These are phyloP conservation scores for Stictocephala bisonia DNA, from an alignment of 2,888 invertebrate genomes.

Conservation along the genomic window DNA sequence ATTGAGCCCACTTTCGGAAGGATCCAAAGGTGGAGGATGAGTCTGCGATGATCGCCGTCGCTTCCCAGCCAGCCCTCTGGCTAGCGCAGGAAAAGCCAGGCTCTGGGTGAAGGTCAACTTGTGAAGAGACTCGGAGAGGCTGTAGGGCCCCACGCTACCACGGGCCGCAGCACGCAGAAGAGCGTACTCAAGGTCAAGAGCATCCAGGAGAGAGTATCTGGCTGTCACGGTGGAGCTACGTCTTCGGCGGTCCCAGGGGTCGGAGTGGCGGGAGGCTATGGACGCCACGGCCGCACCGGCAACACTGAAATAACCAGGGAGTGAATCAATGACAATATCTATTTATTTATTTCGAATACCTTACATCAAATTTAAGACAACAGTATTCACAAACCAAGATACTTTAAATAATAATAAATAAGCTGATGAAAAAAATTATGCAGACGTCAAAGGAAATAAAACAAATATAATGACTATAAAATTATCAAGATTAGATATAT, in stretches of 20 bases:
- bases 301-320: too few relatives aligned
- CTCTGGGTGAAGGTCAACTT: slow-evolving; percentile 80
- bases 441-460: too few relatives aligned
- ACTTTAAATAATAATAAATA: too few relatives aligned
- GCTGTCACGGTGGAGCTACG: slow-evolving; percentile 73
- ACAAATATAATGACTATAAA: too few relatives aligned
- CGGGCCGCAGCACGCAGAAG: slow-evolving; percentile 75
- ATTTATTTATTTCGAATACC: too few relatives aligned
- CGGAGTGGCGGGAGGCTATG: slow-evolving; percentile 63
- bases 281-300: slow-evolving; percentile 64
- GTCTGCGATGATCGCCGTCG: slow-evolving; percentile 61
- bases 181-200: slow-evolving; percentile 77
- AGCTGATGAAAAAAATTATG: too few relatives aligned
- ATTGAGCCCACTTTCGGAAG: slow-evolving; percentile 74
- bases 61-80: slow-evolving; percentile 75
- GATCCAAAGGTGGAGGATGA: slow-evolving; percentile 67
- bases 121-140: slow-evolving; percentile 75
- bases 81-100: slow-evolving; percentile 77
- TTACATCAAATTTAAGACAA: too few relatives aligned
- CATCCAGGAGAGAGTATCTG: slow-evolving; percentile 76
- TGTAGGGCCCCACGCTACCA: slow-evolving; percentile 77
- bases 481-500: too few relatives aligned
- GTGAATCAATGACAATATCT: too few relatives aligned
- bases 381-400: too few relatives aligned
- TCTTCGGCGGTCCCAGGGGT: slow-evolving; percentile 65